These are phyloP conservation scores for Lasioglossum vierecki DNA, from an alignment of 2,888 invertebrate species.

Conservation along the genomic window DNA sequence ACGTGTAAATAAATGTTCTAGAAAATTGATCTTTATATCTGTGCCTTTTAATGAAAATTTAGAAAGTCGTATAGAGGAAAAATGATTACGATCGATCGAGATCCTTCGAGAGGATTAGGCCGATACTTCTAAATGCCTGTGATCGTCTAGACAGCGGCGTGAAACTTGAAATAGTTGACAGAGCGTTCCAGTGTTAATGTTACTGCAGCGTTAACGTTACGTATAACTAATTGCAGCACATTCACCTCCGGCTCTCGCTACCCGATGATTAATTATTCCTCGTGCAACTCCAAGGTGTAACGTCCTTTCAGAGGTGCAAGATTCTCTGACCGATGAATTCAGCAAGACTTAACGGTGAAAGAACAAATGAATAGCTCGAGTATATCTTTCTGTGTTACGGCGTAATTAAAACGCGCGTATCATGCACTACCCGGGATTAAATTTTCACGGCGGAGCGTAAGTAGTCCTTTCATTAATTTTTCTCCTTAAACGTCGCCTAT, in stretches of 20 bases:
- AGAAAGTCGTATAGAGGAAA: not conserved
- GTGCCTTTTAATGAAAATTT: too few relatives aligned
- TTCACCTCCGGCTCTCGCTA: not conserved
- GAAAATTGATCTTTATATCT: too few relatives aligned
- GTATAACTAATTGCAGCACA: constrained; percentile 8
- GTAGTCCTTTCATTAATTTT: not conserved
- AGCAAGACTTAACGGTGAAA: not conserved
- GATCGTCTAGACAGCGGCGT: not conserved
- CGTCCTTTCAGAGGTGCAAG: not conserved
- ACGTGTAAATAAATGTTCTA: too few relatives aligned
- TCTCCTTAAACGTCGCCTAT: constrained; percentile 6
- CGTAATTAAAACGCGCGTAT: constrained; percentile 20
- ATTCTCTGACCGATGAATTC: constrained; percentile 5
- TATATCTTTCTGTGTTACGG: constrained; percentile 15
- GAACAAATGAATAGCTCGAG: constrained; percentile 5
- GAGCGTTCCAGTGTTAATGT: constrained; percentile 1
- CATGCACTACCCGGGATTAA: constrained; percentile 16
- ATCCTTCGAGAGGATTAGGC: not conserved
- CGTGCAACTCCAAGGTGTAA: not conserved
- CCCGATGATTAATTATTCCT: constrained; percentile 14
- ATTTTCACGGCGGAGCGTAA: constrained; percentile 8
- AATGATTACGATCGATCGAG: not conserved
- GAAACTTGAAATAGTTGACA: constrained; percentile 3
- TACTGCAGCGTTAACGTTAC: not conserved
- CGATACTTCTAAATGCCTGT: not conserved